These are phyloP conservation scores for Melanotaenia maccullochi DNA, from an alignment of 2,797 vertebrate genomes.

Conservation along the genomic window DNA sequence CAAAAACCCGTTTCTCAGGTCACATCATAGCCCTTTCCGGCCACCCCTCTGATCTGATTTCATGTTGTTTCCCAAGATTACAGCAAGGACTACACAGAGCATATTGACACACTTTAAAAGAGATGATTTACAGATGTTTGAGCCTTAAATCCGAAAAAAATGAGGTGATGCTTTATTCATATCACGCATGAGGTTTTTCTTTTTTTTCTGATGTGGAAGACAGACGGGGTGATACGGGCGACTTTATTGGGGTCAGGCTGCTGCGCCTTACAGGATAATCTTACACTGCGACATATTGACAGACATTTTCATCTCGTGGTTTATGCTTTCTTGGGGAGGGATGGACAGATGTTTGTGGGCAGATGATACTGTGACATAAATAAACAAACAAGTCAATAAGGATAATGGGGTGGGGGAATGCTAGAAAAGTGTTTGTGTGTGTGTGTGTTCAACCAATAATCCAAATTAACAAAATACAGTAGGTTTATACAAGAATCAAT, in stretches of 20 bases:
- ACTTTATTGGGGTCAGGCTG: conserved; percentile 35
- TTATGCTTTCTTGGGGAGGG: conserved; percentile 79
- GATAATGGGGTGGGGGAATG: conserved; percentile 36
- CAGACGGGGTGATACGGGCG: background rate
- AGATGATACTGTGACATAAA: conserved; percentile 86
- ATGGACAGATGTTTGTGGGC: conserved; percentile 87
- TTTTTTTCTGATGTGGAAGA: background rate
- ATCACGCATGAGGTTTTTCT: conserved; percentile 11
- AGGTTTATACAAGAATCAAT: too few species aligned
- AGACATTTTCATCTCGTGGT: conserved; percentile 90
- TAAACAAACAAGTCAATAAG: conserved; percentile 84
- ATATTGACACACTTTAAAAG: conserved; percentile 52
- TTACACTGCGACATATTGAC: conserved; percentile 88
- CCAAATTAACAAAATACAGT: too few species aligned
- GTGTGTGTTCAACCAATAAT: too few species aligned
- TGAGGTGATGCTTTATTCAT: conserved; percentile 25
- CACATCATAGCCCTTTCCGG: conserved; percentile 4
- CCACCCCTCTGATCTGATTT: conserved; percentile 27
- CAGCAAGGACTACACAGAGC: conserved; percentile 15
- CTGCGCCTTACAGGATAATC: conserved; percentile 82
- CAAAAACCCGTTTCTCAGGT: too few species aligned
- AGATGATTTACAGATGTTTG: conserved; percentile 38
- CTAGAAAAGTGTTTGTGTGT: conserved; percentile 3
- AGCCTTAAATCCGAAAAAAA: conserved; percentile 37
- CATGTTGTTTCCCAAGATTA: conserved; percentile 40